phyloP scores from a whole-genome alignment of 2,113 vertebrate species.

The Antechinus stuartii region DNA sequence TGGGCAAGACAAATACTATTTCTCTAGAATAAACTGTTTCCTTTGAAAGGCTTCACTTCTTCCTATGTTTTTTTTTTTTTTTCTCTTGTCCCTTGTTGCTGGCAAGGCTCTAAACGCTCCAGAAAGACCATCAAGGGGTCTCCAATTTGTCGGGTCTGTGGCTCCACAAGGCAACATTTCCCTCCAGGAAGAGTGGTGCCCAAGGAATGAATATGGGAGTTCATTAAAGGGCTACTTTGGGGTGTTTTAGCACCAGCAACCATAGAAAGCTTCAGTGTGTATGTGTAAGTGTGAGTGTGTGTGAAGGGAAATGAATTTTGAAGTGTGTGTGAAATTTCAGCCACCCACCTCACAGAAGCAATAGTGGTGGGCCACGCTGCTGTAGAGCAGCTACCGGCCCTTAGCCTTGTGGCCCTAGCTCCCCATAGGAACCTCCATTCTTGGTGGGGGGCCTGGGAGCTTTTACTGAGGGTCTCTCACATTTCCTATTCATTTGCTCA shows the following conservation, averaged over 20 bases:
- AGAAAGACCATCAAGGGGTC: neutral
- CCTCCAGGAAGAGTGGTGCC: neutral
- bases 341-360: neutral
- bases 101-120: neutral
- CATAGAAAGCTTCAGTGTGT: constrained; percentile 41
- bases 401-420: neutral
- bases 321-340: constrained; percentile 43
- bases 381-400: neutral
- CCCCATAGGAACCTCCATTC: neutral
- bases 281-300: constrained; percentile 38
- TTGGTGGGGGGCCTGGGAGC: constrained; percentile 15
- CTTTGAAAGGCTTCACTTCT: constrained; percentile 7
- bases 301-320: constrained; percentile 51
- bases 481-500: neutral
- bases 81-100: neutral
- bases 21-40: constrained; percentile 9
- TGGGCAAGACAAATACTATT: neutral
- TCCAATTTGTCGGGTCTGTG: neutral
- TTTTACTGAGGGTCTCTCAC: neutral
- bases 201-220: neutral
- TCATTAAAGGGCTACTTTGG: constrained; percentile 32
- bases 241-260: constrained; percentile 44
- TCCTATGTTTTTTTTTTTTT: neutral
- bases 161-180: neutral
- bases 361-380: neutral